Evolutionary conservation across 1,140 invertebrate species (phyloP).

Genomic region (Megalonaias nervosa): DNA sequence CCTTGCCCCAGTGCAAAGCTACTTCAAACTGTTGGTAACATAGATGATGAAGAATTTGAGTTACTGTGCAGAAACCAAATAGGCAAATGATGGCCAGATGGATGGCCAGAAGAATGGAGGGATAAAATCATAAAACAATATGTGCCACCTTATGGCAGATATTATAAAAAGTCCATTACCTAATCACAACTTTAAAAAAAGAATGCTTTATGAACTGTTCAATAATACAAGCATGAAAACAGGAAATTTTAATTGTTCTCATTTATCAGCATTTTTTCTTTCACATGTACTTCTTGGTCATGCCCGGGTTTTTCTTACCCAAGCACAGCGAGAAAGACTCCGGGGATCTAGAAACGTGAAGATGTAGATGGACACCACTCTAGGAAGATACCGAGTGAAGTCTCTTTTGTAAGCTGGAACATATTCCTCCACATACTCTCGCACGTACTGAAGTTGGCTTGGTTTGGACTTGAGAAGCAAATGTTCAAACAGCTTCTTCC

Average conservation of each 20-base stretch:
- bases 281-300: background rate
- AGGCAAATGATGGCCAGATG: no score
- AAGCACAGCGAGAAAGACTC: constrained; percentile 65
- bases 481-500: constrained; percentile 64
- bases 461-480: constrained; percentile 59
- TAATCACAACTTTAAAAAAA: no score
- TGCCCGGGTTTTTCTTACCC: constrained; percentile 48
- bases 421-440: constrained; percentile 55
- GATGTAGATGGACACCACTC: constrained; percentile 69
- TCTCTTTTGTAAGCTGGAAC: constrained; percentile 61
- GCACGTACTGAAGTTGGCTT: constrained; percentile 63
- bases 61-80: no score
- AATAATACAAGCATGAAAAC: background rate
- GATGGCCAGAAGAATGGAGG: no score
- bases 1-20: no score
- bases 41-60: no score
- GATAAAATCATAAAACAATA: no score
- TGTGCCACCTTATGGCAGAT: no score
- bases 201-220: background rate
- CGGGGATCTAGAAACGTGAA: constrained; percentile 70
- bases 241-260: background rate
- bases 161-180: no score
- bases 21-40: no score
- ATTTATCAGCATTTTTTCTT: background rate
- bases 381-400: constrained; percentile 67